phyloP scores from a whole-genome alignment of 2,113 vertebrate genomes.

The Tragelaphus scriptus region DNA sequence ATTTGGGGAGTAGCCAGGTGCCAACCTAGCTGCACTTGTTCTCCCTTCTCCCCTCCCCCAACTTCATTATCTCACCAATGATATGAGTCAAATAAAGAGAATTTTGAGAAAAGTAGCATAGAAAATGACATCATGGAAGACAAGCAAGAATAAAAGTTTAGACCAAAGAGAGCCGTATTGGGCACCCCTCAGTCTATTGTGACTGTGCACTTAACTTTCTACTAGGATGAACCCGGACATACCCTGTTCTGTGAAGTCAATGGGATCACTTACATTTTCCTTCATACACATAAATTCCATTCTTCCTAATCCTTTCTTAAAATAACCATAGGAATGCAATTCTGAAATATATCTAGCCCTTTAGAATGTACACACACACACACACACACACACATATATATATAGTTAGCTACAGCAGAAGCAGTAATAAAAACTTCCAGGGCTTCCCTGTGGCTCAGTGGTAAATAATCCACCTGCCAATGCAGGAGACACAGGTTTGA shows the following conservation, averaged over 20 bases:
- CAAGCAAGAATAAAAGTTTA: neutral
- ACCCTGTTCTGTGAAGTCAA: rapidly evolving
- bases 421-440: neutral
- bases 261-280: neutral
- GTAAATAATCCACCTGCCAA: neutral
- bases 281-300: neutral
- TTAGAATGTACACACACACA: neutral
- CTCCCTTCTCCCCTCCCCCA: neutral
- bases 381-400: neutral
- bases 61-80: neutral
- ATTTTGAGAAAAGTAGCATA: neutral
- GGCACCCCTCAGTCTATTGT: neutral
- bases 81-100: neutral
- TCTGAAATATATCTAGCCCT: neutral
- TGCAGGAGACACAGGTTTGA: neutral
- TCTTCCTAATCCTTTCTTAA: neutral
- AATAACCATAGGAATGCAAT: neutral
- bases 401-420: neutral
- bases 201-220: neutral
- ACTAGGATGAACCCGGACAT: rapidly evolving
- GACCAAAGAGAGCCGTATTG: neutral
- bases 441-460: neutral
- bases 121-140: neutral
- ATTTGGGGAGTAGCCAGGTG: neutral
- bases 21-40: neutral